These are phyloP conservation scores for Nesogale talazaci DNA, from an alignment of 2,113 vertebrate species.

Conservation along the genomic window DNA sequence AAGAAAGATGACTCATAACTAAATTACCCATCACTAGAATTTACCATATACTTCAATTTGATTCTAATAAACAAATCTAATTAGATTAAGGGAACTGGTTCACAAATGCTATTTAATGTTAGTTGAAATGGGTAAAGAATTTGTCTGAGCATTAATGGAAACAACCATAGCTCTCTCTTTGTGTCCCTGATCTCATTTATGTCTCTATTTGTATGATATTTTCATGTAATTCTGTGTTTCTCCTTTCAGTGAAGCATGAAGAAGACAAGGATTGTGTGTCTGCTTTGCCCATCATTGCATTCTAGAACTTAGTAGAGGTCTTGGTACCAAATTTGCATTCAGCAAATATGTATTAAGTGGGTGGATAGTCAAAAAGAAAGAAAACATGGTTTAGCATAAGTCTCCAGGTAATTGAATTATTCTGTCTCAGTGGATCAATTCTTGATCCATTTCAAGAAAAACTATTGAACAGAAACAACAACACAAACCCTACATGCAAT, in stretches of 20 bases:
- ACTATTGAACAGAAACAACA: not conserved
- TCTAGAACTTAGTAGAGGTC: not conserved
- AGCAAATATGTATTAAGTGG: not conserved
- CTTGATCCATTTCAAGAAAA: not conserved
- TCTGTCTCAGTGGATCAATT: not conserved
- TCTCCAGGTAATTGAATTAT: not conserved
- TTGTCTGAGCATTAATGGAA: not conserved
- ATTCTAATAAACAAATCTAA: not conserved
- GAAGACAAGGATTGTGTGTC: not conserved
- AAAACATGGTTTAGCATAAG: not conserved
- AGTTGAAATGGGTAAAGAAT: not conserved
- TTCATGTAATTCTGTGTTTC: not conserved
- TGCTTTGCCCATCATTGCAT: not conserved
- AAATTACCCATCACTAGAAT: not conserved
- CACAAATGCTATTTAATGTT: not conserved
- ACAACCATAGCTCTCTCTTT: not conserved
- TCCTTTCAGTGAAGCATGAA: not conserved
- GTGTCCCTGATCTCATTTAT: not conserved
- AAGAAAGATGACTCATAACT: not conserved
- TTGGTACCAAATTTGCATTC: not conserved
- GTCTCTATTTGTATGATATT: not conserved
- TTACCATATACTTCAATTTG: not conserved
- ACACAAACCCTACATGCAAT: not conserved
- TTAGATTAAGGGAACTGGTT: not conserved
- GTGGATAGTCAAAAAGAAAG: not conserved